A percentile compares a stretch with the other conserved stretches of the same genome.
Conservation (phyloP, 2,113 vertebrate genomes). For the Lepus europaeus region DNA sequence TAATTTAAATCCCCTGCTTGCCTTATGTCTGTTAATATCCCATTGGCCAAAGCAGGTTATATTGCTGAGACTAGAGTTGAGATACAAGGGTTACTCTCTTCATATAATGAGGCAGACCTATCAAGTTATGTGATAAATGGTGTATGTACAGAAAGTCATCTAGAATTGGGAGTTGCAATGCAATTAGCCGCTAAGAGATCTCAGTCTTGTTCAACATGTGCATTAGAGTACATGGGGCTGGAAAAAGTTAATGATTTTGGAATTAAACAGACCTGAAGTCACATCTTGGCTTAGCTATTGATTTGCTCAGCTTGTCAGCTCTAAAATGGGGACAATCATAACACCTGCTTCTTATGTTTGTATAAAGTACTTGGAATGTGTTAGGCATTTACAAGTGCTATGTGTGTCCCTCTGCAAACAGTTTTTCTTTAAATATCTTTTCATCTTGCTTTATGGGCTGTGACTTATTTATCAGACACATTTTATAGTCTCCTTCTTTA, state of each 20-base stretch:
- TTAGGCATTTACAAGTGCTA: neutral
- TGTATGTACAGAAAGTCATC: neutral
- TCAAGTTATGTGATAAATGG: neutral
- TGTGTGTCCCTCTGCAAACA: neutral
- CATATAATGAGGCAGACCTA: too few relatives aligned
- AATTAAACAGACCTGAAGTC: neutral
- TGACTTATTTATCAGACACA: conserved; percentile 22
- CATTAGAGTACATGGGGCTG: neutral
- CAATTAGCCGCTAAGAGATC: neutral
- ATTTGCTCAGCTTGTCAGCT: neutral
- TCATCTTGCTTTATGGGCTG: neutral
- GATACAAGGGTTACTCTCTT: neutral
- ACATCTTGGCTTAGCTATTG: neutral
- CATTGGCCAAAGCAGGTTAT: neutral
- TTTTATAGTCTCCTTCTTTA: conserved; percentile 25
- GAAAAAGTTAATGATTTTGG: neutral
- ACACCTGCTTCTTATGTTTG: neutral
- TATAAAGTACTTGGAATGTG: neutral
- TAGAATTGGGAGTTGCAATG: neutral
- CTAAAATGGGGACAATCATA: neutral
- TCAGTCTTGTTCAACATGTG: neutral
- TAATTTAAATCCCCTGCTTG: neutral
- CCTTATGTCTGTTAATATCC: neutral
- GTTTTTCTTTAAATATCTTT: neutral
- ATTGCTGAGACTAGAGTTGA: neutral